A percentile compares a stretch with the other conserved stretches of the same genome.
Evolutionary conservation across 2,797 vertebrate genomes (phyloP).

Genomic region (Amazona ochrocephala): DNA sequence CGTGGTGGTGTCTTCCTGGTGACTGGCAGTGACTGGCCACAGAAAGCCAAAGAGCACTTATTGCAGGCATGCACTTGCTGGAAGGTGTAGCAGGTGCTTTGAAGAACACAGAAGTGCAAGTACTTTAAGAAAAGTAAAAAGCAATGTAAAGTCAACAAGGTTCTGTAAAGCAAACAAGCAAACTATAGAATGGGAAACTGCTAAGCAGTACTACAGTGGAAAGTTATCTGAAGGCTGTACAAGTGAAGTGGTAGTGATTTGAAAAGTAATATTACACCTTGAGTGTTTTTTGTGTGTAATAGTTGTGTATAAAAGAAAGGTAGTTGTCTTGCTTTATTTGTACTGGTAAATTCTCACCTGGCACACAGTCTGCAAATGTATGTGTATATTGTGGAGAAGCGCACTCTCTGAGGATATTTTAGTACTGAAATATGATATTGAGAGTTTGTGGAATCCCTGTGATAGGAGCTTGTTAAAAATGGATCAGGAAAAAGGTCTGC

Average conservation of each 20-base stretch:
- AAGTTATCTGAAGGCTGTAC: not conserved
- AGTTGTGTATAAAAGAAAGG: not conserved
- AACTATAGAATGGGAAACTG: not conserved
- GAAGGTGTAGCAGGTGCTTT: not conserved
- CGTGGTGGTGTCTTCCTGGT: accelerated
- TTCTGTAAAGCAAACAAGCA: not conserved
- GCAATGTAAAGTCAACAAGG: not conserved
- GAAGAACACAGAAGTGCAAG: not conserved
- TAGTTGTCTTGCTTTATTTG: not conserved
- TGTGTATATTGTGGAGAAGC: not conserved
- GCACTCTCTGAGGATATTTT: not conserved
- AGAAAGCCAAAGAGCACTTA: not conserved
- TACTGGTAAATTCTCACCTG: not conserved
- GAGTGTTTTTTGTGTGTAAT: not conserved
- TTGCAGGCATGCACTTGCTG: not conserved
- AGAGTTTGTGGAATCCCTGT: not conserved
- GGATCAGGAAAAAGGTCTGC: not conserved
- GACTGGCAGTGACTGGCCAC: not conserved
- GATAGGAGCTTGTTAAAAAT: not conserved
- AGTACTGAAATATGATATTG: not conserved
- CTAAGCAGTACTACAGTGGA: not conserved
- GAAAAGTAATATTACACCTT: not conserved
- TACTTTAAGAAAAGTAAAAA: not conserved
- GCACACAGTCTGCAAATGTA: not conserved
- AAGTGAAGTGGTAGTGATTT: not conserved